phyloP scores from a whole-genome alignment of 1,140 invertebrate genomes.

The Zaprionus africanus region DNA sequence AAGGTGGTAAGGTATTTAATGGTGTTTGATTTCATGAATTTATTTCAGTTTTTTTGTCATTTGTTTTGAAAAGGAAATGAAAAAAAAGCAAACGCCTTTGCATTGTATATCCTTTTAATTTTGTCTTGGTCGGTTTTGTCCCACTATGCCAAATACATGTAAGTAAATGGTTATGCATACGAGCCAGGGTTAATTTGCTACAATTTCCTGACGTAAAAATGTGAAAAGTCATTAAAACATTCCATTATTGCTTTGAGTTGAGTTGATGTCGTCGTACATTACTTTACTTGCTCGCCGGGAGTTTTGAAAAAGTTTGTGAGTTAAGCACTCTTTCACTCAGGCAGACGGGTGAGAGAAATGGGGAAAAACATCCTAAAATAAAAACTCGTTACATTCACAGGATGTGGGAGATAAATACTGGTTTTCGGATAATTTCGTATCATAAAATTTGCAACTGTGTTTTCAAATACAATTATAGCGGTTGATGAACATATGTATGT shows the following conservation, averaged over 20 bases:
- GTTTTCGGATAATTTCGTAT: not conserved
- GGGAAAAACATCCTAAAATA: not conserved
- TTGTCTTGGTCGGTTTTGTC: not conserved
- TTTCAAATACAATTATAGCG: not conserved
- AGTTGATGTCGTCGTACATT: not conserved
- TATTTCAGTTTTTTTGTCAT: not conserved
- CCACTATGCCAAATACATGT: not conserved
- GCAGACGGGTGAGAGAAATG: not conserved
- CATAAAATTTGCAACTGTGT: not conserved
- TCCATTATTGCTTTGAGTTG: not conserved
- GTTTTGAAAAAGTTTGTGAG: not conserved
- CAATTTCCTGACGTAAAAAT: slow-evolving; percentile 13
- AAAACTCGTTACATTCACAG: slow-evolving; percentile 27
- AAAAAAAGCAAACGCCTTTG: not conserved
- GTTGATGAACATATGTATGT: not conserved
- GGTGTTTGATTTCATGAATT: not conserved
- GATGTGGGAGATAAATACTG: slow-evolving; percentile 23
- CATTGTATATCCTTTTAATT: not conserved
- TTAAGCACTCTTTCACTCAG: not conserved
- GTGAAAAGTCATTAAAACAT: slow-evolving; percentile 1
- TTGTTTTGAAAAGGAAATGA: not conserved
- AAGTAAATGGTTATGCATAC: not conserved
- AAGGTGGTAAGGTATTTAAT: not conserved
- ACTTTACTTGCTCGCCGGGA: slow-evolving; percentile 11
- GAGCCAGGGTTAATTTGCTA: slow-evolving; percentile 20